Conservation (phyloP, 2,888 invertebrate genomes). For the Eupithecia inturbata region DNA sequence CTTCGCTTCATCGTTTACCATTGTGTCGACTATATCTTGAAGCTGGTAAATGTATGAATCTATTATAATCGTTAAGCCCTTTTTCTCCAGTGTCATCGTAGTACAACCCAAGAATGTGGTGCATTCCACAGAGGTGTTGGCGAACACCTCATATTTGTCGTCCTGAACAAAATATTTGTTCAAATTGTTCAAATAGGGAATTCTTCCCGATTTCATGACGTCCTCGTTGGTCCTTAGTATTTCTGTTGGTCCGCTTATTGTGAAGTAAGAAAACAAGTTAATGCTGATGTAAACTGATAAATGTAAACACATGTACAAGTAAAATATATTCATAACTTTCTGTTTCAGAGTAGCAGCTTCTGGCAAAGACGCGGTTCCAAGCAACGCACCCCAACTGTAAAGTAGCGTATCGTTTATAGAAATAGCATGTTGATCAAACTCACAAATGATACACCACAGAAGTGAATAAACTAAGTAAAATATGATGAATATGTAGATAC, state of each 20-base stretch:
- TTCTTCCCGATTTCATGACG: conserved; percentile 58
- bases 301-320: conserved; percentile 63
- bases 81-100: conserved; percentile 48
- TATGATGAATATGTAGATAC: conserved; percentile 64
- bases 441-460: conserved; percentile 57
- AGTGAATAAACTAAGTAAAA: conserved; percentile 61
- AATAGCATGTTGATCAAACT: conserved; percentile 53
- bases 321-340: conserved; percentile 62
- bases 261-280: conserved; percentile 68
- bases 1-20: conserved; percentile 64
- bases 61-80: conserved; percentile 61
- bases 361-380: conserved; percentile 60
- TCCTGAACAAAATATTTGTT: conserved; percentile 62
- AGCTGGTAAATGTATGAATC: conserved; percentile 56
- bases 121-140: conserved; percentile 59
- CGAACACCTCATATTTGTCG: conserved; percentile 55
- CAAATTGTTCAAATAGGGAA: conserved; percentile 50
- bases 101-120: conserved; percentile 56
- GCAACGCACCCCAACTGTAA: conserved; percentile 64
- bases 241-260: conserved; percentile 63
- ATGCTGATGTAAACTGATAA: conserved; percentile 63
- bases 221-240: conserved; percentile 59
- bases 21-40: conserved; percentile 56
- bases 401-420: conserved; percentile 56
- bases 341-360: conserved; percentile 62